Evolutionary conservation across 1,140 invertebrate species (phyloP).

Genomic region (Portunus trituberculatus): DNA sequence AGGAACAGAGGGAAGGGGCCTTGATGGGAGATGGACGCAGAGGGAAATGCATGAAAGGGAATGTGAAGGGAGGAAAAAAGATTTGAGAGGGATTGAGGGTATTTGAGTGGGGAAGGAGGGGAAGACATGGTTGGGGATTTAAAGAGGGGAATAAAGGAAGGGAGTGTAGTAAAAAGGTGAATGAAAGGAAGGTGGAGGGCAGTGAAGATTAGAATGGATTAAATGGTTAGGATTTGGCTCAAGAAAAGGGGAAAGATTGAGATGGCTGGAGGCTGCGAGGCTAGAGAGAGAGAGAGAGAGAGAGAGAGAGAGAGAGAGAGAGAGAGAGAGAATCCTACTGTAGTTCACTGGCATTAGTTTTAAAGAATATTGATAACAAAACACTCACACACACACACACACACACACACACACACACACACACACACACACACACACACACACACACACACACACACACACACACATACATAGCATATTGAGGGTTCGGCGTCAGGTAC

Average conservation of each 20-base stretch:
- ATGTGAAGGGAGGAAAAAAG: not conserved
- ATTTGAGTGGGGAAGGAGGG: too few species aligned
- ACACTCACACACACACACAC: too few species aligned
- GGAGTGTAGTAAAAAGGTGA: not conserved
- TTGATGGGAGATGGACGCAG: not conserved
- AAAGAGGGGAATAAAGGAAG: not conserved
- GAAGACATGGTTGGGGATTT: not conserved
- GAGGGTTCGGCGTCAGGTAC: not conserved
- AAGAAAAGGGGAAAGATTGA: slow-evolving; percentile 18
- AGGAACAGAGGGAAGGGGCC: not conserved
- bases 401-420: too few species aligned
- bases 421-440: too few species aligned
- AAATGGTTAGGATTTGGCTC: not conserved
- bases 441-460: not conserved
- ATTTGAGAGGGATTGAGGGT: not conserved
- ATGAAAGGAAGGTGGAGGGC: not conserved
- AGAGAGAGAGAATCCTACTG: too few species aligned
- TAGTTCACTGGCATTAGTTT: too few species aligned
- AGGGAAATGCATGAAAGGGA: not conserved
- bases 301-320: not conserved
- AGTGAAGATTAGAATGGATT: slow-evolving; percentile 1
- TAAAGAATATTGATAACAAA: too few species aligned
- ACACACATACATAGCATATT: not conserved
- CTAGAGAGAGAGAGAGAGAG: not conserved
- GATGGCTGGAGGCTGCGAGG: not conserved